Evolutionary conservation across 2,888 invertebrate species (phyloP).

Genomic region (Euclidia mi): DNA sequence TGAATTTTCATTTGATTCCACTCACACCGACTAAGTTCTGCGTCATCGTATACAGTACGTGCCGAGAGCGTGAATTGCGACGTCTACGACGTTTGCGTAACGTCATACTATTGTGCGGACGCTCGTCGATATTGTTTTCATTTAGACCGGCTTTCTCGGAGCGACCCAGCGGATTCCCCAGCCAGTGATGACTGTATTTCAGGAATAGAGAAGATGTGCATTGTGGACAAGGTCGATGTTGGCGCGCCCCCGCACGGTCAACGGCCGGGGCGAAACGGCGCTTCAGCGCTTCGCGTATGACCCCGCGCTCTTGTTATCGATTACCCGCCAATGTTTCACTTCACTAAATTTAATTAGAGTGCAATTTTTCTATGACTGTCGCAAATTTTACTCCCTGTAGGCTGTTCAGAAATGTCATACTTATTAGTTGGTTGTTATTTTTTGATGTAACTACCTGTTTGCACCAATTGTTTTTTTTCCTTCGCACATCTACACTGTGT

Average conservation of each 20-base stretch:
- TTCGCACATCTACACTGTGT: not conserved
- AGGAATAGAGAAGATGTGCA: constrained; percentile 56
- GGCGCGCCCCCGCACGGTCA: constrained; percentile 83
- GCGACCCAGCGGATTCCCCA: constrained; percentile 30
- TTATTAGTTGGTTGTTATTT: constrained; percentile 2
- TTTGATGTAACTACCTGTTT: constrained; percentile 16
- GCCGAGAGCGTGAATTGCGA: constrained; percentile 38
- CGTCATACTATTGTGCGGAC: constrained; percentile 36
- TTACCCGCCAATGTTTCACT: constrained; percentile 76
- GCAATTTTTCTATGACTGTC: constrained; percentile 46
- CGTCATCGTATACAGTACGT: constrained; percentile 52
- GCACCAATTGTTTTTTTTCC: constrained; percentile 3
- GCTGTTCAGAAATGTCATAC: not conserved
- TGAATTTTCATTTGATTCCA: constrained; percentile 45
- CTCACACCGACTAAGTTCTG: constrained; percentile 48
- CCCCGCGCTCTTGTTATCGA: constrained; percentile 82
- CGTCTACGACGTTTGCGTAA: constrained; percentile 54
- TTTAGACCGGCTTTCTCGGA: constrained; percentile 37
- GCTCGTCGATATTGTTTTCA: constrained; percentile 38
- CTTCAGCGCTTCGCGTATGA: constrained; percentile 74
- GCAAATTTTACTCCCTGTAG: constrained; percentile 5
- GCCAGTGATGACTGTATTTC: constrained; percentile 37
- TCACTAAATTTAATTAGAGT: constrained; percentile 71
- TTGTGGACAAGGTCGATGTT: constrained; percentile 77
- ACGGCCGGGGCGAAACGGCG: constrained; percentile 79